phyloP scores from a whole-genome alignment of 1,140 invertebrate genomes.

The Apis cerana region DNA sequence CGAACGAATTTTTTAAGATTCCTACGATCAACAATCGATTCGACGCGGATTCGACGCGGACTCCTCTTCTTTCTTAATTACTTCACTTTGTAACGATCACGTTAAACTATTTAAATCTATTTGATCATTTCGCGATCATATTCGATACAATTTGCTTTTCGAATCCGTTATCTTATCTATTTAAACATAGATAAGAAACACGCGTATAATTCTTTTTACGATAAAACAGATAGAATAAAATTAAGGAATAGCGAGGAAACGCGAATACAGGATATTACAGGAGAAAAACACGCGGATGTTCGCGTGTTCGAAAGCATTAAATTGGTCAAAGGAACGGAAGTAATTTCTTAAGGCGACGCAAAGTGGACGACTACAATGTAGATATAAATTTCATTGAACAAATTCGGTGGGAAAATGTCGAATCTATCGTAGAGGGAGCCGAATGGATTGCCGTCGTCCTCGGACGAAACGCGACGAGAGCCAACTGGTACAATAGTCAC shows the following conservation, averaged over 20 bases:
- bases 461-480: conserved; percentile 17
- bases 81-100: no score
- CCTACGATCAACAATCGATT: no score
- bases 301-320: neutral
- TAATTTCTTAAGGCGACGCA: neutral
- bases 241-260: neutral
- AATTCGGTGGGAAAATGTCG: conserved; percentile 40
- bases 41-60: no score
- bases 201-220: no score
- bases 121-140: no score
- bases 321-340: conserved; percentile 16
- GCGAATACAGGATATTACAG: neutral
- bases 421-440: conserved; percentile 8
- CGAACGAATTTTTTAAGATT: no score
- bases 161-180: no score
- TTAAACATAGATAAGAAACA: no score
- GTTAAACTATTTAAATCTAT: no score
- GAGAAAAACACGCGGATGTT: neutral
- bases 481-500: conserved; percentile 50
- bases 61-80: no score
- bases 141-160: no score
- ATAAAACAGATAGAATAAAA: no score
- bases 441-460: neutral
- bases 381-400: conserved; percentile 34
- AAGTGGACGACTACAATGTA: conserved; percentile 40